phyloP scores from a whole-genome alignment of 2,797 vertebrate species.

The Rallus crepitans region DNA sequence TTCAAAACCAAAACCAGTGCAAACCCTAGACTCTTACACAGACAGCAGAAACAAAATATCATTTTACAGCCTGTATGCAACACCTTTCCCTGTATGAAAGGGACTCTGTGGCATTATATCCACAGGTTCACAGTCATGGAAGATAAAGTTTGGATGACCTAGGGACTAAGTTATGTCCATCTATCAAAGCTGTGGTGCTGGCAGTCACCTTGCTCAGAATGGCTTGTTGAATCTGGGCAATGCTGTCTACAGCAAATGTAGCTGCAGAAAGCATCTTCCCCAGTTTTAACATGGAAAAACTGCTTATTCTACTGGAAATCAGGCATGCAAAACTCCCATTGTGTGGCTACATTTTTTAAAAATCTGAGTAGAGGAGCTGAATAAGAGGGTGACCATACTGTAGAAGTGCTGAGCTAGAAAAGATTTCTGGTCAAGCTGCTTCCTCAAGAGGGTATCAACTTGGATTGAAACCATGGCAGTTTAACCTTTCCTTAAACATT shows the following conservation, averaged over 20 bases:
- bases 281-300: background rate
- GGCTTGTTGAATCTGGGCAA: background rate
- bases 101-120: background rate
- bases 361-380: background rate
- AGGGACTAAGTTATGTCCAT: accelerated
- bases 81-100: background rate
- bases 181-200: background rate
- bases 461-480: background rate
- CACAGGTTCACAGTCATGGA: accelerated
- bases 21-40: background rate
- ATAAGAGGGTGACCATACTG: background rate
- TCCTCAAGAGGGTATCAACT: background rate
- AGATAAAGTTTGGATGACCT: background rate
- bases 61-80: background rate
- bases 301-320: background rate
- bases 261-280: background rate
- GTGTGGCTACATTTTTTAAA: background rate
- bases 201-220: background rate
- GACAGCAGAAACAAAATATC: background rate
- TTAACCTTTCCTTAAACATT: background rate
- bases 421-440: background rate
- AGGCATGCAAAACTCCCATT: accelerated
- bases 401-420: background rate
- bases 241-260: background rate
- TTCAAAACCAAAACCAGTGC: background rate